phyloP scores from a whole-genome alignment of 2,797 vertebrate species.

The Hydrophis major region DNA sequence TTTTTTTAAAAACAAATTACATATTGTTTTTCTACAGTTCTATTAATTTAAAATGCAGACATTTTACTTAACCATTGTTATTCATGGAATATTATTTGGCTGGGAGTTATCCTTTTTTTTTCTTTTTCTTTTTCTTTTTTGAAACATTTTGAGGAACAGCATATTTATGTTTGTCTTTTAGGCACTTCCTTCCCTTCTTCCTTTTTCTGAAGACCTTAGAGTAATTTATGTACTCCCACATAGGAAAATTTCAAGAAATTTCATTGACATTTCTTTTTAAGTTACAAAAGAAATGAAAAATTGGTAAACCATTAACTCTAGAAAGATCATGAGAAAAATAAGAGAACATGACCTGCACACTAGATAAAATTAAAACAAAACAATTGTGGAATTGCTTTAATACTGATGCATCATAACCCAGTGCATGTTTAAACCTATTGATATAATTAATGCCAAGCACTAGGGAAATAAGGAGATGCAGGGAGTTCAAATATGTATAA shows the following conservation, averaged over 20 bases:
- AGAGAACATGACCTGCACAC: neutral
- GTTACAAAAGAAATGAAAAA: constrained; percentile 28
- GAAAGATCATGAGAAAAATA: constrained; percentile 3
- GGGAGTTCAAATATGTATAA: too few species aligned
- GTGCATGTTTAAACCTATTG: neutral
- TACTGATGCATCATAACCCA: neutral
- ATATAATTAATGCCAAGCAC: neutral
- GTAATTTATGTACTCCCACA: neutral
- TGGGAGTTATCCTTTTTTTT: neutral
- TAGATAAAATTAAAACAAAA: neutral
- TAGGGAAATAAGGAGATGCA: too few species aligned
- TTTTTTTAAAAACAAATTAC: neutral
- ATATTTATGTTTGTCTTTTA: neutral
- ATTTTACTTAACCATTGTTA: neutral
- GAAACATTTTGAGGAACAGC: neutral
- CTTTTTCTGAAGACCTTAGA: neutral
- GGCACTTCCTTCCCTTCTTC: neutral
- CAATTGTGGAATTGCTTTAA: constrained; percentile 4
- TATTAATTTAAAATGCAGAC: neutral
- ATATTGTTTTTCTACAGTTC: neutral
- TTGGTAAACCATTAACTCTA: neutral
- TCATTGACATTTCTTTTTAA: constrained; percentile 3
- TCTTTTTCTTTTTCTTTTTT: neutral
- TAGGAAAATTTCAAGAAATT: constrained; percentile 19
- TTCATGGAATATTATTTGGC: neutral